Conservation (phyloP, 1,140 invertebrate species). For the Cyclargus thomasi region DNA sequence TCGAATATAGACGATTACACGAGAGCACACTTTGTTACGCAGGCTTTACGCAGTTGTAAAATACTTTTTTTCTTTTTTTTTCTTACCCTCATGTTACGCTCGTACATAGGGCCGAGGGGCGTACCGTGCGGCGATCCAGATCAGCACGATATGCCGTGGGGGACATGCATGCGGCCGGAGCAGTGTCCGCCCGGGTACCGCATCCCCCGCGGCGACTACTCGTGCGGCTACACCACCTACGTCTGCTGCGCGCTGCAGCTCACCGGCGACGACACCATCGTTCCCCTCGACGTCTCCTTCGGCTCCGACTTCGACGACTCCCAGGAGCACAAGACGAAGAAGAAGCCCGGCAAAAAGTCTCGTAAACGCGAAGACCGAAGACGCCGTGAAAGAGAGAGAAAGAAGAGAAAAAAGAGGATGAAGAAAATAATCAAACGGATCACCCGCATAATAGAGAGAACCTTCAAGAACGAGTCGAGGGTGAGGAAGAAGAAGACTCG, state of each 20-base stretch:
- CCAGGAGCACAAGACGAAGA: constrained; percentile 43
- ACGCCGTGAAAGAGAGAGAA: constrained; percentile 36
- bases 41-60: too few relatives aligned
- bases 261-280: constrained; percentile 41
- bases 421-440: constrained; percentile 50
- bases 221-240: constrained; percentile 53
- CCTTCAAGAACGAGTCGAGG: constrained; percentile 47
- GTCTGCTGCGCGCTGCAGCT: constrained; percentile 51
- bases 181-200: constrained; percentile 60
- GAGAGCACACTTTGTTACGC: too few relatives aligned
- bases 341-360: constrained; percentile 14
- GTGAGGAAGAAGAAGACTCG: constrained; percentile 50
- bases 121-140: constrained; percentile 64
- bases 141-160: constrained; percentile 57
- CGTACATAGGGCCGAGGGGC: constrained; percentile 56
- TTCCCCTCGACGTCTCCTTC: constrained; percentile 44
- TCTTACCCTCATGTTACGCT: too few relatives aligned
- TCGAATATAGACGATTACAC: too few relatives aligned
- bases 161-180: constrained; percentile 51
- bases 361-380: constrained; percentile 30
- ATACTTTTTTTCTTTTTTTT: not conserved
- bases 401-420: constrained; percentile 48
- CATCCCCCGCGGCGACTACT: constrained; percentile 55
- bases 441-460: constrained; percentile 44
- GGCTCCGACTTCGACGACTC: constrained; percentile 54